A percentile compares a stretch with the other conserved stretches of the same genome.
Conservation (phyloP, 2,888 invertebrate genomes). For the Phortica okadai region DNA sequence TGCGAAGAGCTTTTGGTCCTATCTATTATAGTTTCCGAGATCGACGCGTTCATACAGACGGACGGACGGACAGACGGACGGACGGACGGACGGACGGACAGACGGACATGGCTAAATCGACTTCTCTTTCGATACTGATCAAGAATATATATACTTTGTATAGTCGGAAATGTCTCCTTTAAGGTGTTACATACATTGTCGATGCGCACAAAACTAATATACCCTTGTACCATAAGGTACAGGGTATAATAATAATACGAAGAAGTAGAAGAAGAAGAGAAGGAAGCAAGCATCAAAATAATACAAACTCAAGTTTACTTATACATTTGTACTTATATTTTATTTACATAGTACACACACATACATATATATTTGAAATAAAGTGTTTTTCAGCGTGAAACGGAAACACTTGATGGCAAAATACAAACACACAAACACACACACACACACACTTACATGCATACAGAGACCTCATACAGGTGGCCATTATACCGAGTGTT, state of each 20-base stretch:
- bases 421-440: background rate
- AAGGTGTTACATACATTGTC: too few species aligned
- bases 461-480: background rate
- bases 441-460: background rate
- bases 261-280: background rate
- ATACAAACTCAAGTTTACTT: background rate
- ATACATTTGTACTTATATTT: background rate
- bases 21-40: too few species aligned
- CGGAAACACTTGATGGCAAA: slow-evolving; percentile 18
- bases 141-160: too few species aligned
- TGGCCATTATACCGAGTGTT: background rate
- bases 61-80: too few species aligned
- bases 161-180: too few species aligned
- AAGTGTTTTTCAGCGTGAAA: slow-evolving; percentile 7
- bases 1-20: too few species aligned
- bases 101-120: too few species aligned
- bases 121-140: too few species aligned
- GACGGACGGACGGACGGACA: too few species aligned
- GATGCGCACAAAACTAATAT: too few species aligned
- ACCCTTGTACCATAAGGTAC: background rate
- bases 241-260: background rate
- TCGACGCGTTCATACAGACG: too few species aligned
- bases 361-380: background rate
- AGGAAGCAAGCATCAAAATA: background rate
- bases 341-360: background rate